Percentiles rank a stretch among this genome's conserved stretches.
phyloP scores from a whole-genome alignment of 2,113 vertebrate species.

The Zapornia atra region DNA sequence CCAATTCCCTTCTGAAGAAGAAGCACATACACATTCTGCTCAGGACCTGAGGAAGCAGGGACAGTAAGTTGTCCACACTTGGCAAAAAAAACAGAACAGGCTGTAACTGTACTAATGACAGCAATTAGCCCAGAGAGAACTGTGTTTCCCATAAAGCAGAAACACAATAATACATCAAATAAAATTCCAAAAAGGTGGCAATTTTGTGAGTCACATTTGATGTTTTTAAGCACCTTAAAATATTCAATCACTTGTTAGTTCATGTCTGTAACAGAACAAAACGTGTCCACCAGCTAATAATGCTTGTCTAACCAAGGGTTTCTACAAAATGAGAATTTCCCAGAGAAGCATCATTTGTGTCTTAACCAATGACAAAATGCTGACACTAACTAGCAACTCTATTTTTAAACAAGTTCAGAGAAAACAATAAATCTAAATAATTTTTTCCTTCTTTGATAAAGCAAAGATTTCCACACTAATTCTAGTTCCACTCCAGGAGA shows the following conservation, averaged over 20 bases:
- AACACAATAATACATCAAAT: background rate
- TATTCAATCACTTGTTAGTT: background rate
- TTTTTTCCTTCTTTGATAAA: background rate
- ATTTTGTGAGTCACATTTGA: background rate
- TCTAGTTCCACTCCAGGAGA: background rate
- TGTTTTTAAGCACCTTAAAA: background rate
- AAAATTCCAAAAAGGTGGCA: background rate
- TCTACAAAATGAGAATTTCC: background rate
- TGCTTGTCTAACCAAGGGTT: background rate
- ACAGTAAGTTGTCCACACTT: accelerated
- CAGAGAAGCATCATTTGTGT: background rate
- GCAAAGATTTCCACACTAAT: background rate
- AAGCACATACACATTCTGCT: accelerated
- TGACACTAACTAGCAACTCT: background rate
- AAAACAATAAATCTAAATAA: background rate
- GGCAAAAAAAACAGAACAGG: background rate
- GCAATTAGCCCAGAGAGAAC: background rate
- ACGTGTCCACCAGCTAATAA: background rate
- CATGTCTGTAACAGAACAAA: background rate
- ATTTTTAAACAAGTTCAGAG: background rate
- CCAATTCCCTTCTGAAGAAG: background rate
- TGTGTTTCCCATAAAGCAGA: background rate
- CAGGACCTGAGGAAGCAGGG: background rate
- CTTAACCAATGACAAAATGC: background rate
- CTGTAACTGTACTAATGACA: background rate